phyloP scores from a whole-genome alignment of 2,888 invertebrate genomes.

The Eucriotettix oculatus region DNA sequence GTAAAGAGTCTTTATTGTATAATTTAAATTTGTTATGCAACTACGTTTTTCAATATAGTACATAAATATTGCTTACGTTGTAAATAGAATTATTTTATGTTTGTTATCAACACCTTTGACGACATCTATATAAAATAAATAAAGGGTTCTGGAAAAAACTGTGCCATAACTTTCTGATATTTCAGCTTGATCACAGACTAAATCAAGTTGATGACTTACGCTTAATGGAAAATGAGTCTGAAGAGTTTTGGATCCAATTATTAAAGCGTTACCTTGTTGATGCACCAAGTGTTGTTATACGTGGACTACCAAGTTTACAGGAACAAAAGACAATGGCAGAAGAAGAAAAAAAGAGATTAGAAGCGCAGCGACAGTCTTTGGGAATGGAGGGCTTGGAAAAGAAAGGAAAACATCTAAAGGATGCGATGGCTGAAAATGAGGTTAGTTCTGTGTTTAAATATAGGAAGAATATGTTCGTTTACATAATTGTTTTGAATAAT shows the following conservation, averaged over 20 bases:
- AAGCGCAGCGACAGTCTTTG: slow-evolving; percentile 42
- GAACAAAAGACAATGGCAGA: slow-evolving; percentile 48
- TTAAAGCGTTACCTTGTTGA: slow-evolving; percentile 50
- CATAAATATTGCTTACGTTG: no score
- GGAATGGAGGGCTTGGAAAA: slow-evolving; percentile 50
- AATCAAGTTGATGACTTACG: slow-evolving; percentile 34
- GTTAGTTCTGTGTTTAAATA: slow-evolving; percentile 22
- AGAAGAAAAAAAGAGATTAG: slow-evolving; percentile 54
- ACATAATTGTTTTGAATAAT: no score
- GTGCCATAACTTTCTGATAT: background rate
- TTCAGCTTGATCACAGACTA: slow-evolving; percentile 11
- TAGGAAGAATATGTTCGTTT: no score
- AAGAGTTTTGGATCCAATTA: slow-evolving; percentile 54
- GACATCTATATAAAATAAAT: no score
- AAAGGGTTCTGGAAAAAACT: background rate
- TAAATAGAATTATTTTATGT: no score
- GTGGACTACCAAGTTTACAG: slow-evolving; percentile 41
- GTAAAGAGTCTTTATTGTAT: no score
- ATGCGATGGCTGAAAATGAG: slow-evolving; percentile 61
- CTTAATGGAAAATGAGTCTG: slow-evolving; percentile 40
- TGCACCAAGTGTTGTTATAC: slow-evolving; percentile 40
- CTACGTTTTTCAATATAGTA: no score
- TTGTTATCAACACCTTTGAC: no score
- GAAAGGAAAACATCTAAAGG: slow-evolving; percentile 40
- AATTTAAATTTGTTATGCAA: no score